Conservation (phyloP, 2,888 invertebrate genomes). For the Conops quadrifasciatus region DNA sequence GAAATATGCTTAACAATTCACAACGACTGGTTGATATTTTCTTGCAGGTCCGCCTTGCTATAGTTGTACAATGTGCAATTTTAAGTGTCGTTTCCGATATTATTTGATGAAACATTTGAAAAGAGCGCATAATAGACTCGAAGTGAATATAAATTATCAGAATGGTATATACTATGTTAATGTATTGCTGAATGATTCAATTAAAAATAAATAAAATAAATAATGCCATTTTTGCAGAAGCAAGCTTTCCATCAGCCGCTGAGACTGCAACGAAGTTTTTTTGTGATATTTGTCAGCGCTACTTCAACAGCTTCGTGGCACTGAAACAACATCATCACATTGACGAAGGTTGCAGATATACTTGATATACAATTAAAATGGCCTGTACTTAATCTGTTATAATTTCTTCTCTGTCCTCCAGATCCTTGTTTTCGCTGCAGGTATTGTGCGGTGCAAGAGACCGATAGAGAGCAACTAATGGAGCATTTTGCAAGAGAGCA, state of each 20-base stretch:
- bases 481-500: conserved; percentile 39
- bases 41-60: conserved; percentile 35
- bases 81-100: conserved; percentile 37
- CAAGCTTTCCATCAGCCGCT: neutral
- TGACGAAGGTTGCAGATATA: conserved; percentile 33
- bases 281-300: conserved; percentile 35
- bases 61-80: conserved; percentile 34
- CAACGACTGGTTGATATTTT: no score
- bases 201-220: no score
- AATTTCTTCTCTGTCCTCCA: conserved; percentile 21
- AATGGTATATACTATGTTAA: neutral
- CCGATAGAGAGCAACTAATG: conserved; percentile 34
- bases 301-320: conserved; percentile 35
- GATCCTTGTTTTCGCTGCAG: conserved; percentile 29
- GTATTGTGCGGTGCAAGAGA: conserved; percentile 28
- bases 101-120: conserved; percentile 36
- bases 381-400: neutral
- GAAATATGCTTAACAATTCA: no score
- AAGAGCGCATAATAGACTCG: neutral
- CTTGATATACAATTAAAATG: neutral
- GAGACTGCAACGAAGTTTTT: conserved; percentile 27
- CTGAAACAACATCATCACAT: conserved; percentile 38
- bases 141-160: neutral
- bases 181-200: neutral
- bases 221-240: no score